These are phyloP conservation scores for Agriopis marginaria DNA, from an alignment of 2,888 invertebrate genomes.

Conservation along the genomic window DNA sequence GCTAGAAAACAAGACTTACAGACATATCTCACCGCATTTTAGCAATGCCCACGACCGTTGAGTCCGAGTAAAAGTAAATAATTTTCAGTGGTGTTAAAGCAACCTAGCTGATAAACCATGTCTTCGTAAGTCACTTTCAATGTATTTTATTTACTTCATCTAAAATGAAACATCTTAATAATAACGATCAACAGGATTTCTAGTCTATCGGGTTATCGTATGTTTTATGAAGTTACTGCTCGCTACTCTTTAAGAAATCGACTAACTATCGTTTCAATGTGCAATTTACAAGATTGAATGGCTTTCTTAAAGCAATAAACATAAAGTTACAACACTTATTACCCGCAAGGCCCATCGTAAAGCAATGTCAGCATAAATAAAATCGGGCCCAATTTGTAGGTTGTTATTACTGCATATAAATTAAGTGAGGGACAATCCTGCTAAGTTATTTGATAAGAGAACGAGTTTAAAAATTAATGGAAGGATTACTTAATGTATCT, in stretches of 20 bases:
- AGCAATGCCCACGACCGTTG: too few species aligned
- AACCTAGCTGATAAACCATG: too few species aligned
- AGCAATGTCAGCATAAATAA: slow-evolving; percentile 41
- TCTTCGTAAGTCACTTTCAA: too few species aligned
- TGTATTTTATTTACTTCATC: too few species aligned
- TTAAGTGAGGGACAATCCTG: slow-evolving; percentile 17
- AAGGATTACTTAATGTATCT: neutral
- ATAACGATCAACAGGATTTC: too few species aligned
- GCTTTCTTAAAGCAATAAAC: slow-evolving; percentile 38
- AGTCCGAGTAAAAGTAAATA: too few species aligned
- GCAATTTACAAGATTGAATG: slow-evolving; percentile 31
- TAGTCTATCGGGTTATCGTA: neutral
- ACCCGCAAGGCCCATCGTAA: slow-evolving; percentile 38
- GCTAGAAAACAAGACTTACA: too few species aligned
- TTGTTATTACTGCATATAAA: slow-evolving; percentile 36
- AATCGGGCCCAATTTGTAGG: slow-evolving; percentile 37
- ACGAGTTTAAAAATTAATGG: neutral
- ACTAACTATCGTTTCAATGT: slow-evolving; percentile 8
- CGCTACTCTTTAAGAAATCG: slow-evolving; percentile 2
- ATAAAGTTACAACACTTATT: slow-evolving; percentile 38
- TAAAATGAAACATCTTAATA: too few species aligned
- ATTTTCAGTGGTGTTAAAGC: too few species aligned
- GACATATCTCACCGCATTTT: too few species aligned
- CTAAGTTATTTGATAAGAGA: slow-evolving; percentile 5
- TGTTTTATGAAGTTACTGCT: neutral